Base-by-base conservation (phyloP, 2,797 vertebrate species). In the Kryptolebias ocellatus region DNA sequence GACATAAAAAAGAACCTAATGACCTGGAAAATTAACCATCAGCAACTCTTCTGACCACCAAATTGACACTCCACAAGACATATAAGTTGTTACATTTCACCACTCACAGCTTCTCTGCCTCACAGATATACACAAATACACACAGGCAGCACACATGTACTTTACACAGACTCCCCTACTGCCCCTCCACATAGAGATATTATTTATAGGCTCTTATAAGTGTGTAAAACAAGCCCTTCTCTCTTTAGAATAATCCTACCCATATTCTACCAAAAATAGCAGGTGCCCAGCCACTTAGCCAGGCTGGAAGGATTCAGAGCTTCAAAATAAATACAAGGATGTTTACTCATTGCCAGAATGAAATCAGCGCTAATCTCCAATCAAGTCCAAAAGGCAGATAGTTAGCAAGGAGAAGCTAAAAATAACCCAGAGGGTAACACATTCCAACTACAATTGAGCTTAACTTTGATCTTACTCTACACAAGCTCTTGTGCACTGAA, bases 131-230 rank as follows among this genome's bases (percentile, higher is more conserved):
- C 76, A 72, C 66, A 86, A 63, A 79, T 61, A 78, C 76, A 70
- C 83, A 73, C 63, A 74, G 60, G 20, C 76, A 63, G 70, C 79
- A 71, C 67, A 53, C 71, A 73, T 61, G 72, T 28, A 60, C 72
- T 78, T 60, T 24, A 73, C 24, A 55, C 70, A 75, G 88, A 82
- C 67, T 61, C 51, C 52, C 46, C 57, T 1, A 5, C 63, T 42
- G 56, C 5, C 70, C 58, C 51, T 50, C 50, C 17, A 15, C 62
- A 51, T 67, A 53, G 27, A 68, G 88, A 86, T 92, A 82, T 76
- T 95, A 94, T 95, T 96, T 95, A 91, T 94, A 94, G 93, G 84
- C 86, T 84, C 87, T 90, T 93, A 93, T 90, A 82, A 72, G 80
- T 59, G 81, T 87, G 86, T 87, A 88, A 90, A 87, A 87, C 78